phyloP scores from a whole-genome alignment of 2,113 vertebrate species.

The Lycocorax pyrrhopterus region DNA sequence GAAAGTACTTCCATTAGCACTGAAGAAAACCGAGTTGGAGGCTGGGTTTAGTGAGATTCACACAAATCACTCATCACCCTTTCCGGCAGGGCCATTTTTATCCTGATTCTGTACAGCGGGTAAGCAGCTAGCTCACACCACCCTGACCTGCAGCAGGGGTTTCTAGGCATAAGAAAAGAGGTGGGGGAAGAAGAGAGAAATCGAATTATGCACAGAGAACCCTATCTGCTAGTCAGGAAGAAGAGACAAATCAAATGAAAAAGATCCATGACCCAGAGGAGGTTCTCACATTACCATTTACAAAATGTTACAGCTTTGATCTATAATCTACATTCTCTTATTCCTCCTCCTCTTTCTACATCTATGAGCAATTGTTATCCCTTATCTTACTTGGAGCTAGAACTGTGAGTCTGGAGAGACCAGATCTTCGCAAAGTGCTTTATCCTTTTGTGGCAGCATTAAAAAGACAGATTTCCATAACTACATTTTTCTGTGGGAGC shows the following conservation, averaged over 20 bases:
- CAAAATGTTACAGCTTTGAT: conserved; percentile 1
- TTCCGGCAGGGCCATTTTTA: neutral
- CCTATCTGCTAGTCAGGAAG: neutral
- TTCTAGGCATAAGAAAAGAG: neutral
- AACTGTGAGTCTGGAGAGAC: neutral
- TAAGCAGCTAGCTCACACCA: neutral
- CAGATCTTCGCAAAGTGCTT: neutral
- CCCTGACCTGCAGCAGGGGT: neutral
- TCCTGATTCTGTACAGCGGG: neutral
- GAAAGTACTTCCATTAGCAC: neutral
- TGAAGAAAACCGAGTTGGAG: neutral
- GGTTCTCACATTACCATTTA: neutral
- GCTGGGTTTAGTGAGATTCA: neutral
- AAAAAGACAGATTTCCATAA: neutral
- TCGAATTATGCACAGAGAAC: neutral
- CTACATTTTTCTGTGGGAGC: neutral
- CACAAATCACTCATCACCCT: neutral
- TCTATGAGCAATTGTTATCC: neutral
- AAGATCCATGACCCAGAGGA: neutral
- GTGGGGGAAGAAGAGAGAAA: neutral
- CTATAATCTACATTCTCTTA: neutral
- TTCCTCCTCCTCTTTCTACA: neutral
- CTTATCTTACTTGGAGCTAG: neutral
- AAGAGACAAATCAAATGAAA: neutral
- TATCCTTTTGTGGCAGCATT: neutral